Evolutionary conservation across 2,113 vertebrate species (phyloP).

Genomic region (Microtus oregoni): DNA sequence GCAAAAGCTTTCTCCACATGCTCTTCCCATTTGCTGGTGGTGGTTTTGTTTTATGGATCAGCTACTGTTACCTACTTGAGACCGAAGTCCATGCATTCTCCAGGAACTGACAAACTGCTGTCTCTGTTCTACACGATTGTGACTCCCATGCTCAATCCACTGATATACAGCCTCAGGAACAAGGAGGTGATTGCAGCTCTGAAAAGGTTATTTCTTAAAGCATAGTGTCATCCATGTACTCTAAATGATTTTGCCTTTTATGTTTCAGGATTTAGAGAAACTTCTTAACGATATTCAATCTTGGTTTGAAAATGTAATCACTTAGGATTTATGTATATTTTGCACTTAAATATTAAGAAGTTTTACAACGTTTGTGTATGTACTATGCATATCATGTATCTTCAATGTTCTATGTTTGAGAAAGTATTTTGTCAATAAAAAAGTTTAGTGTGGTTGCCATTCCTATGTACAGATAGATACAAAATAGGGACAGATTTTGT

Average conservation of each 20-base stretch:
- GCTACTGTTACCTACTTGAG: slow-evolving; percentile 44
- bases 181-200: slow-evolving; percentile 62
- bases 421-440: too few relatives aligned
- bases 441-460: too few relatives aligned
- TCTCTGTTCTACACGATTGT: slow-evolving; percentile 68
- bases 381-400: too few relatives aligned
- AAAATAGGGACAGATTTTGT: too few relatives aligned
- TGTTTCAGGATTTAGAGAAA: neutral
- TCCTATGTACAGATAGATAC: too few relatives aligned
- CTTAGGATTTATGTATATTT: too few relatives aligned
- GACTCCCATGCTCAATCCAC: slow-evolving; percentile 69
- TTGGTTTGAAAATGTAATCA: too few relatives aligned
- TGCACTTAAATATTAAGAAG: too few relatives aligned
- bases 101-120: slow-evolving; percentile 42
- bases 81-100: slow-evolving; percentile 28
- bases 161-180: slow-evolving; percentile 72
- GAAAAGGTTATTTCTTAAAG: slow-evolving; percentile 13
- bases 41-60: slow-evolving; percentile 66
- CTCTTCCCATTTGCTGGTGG: slow-evolving; percentile 68
- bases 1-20: slow-evolving; percentile 75
- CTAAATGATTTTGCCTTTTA: neutral
- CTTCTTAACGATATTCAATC: too few relatives aligned
- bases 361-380: too few relatives aligned
- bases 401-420: too few relatives aligned
- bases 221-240: accelerated